Evolutionary conservation across 2,888 invertebrate genomes (phyloP).

Genomic region (Heliothis peltigera): DNA sequence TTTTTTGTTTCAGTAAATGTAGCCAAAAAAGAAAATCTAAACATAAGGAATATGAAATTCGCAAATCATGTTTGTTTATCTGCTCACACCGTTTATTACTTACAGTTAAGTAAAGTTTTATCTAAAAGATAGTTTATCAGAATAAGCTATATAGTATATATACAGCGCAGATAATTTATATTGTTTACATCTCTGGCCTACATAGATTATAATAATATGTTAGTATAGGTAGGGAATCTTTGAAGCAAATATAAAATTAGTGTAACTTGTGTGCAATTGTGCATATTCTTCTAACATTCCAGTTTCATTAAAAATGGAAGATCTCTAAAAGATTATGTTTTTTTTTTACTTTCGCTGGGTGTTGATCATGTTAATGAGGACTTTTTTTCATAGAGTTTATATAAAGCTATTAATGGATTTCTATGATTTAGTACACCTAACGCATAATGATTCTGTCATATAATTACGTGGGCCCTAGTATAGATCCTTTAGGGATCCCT

Average conservation of each 20-base stretch:
- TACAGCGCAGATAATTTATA: constrained; percentile 39
- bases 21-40: constrained; percentile 8
- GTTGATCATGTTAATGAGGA: no score
- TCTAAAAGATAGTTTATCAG: constrained; percentile 51
- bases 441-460: no score
- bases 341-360: no score
- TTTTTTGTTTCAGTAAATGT: not conserved
- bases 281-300: not conserved
- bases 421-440: no score
- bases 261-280: not conserved
- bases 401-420: no score
- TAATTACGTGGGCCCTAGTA: not conserved
- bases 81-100: constrained; percentile 35
- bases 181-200: constrained; percentile 51
- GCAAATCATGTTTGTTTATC: constrained; percentile 24
- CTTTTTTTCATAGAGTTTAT: no score
- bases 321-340: not conserved
- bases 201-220: constrained; percentile 43
- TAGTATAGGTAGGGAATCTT: constrained; percentile 20
- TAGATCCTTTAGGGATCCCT: not conserved
- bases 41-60: constrained; percentile 5
- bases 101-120: constrained; percentile 41
- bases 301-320: not conserved
- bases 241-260: not conserved
- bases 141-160: constrained; percentile 34